Evolutionary conservation across 2,888 invertebrate species (phyloP), one percentile per base, ranked within the genome.

Genomic region (Helicoverpa assulta): DNA sequence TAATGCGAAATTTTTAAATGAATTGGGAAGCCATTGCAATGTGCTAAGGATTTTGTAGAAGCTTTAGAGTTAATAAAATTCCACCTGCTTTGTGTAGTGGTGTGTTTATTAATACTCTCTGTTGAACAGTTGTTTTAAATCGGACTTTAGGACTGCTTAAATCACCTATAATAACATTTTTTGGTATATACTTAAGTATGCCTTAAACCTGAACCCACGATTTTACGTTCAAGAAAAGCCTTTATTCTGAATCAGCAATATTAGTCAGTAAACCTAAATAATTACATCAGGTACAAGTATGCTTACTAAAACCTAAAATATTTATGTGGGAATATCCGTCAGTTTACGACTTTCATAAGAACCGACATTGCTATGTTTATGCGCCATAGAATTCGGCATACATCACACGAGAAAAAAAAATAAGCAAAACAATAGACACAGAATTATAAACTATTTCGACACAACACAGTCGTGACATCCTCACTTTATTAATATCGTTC

Each of bases 391-490:
- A 50, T 73, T 83, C 84, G 82, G 80, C 67, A 63, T 19, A 68
- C 69, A 79, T 79, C 79, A 73, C 61, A 76, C 40, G 54, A 65
- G 53, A 21, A 29, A 68, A 76, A 76, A 77, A 73, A 75, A 65
- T 65, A 69, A 77, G 63, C 65, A 73, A 77, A 81, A 76, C 80
- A 76, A 67, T 76, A 47, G 16, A 47, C n/a, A 59, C 76, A 65
- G 18, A 57, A 74, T 72, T 70, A 62, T 66, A 63, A 76, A 72
- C 63, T 68, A 76, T 75, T 83, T 78, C 52, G 53, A 78, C 79
- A 76, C 81, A 80, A 70, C 70, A 62, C 78, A 63, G 52, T 78
- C 81, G 79, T 82, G 80, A 81, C 77, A 83, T 84, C 85, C 87
- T 85, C 78, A 69, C 70, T 78, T 73, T 80, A 75, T 71, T 73